These are phyloP conservation scores for Pristionchus exspectatus DNA, from an alignment of 2,888 invertebrate genomes.

Conservation along the genomic window DNA sequence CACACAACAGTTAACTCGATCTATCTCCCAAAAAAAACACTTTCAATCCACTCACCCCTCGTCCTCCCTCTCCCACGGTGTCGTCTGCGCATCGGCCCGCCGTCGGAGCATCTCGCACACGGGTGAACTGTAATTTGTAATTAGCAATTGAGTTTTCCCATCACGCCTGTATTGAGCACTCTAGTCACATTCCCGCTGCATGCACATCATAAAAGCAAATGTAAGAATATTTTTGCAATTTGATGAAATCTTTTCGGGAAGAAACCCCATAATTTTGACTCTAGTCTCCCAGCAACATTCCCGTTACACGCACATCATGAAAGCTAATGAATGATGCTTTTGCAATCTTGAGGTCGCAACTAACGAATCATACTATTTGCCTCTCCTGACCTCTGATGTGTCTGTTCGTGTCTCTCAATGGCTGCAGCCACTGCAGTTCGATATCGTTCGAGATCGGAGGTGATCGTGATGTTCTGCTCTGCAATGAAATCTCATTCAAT, in stretches of 20 bases:
- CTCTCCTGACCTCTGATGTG: not conserved
- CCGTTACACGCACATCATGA: no score
- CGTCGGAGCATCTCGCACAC: conserved; percentile 29
- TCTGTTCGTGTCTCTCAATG: conserved; percentile 15
- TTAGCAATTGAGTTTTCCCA: not conserved
- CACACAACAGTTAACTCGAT: not conserved
- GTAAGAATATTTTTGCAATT: no score
- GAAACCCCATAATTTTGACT: no score
- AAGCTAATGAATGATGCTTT: no score
- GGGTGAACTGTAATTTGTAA: not conserved
- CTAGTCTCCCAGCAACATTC: no score
- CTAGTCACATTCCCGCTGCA: no score
- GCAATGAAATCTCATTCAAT: not conserved
- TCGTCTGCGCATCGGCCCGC: not conserved
- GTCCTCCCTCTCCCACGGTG: not conserved
- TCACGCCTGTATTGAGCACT: no score
- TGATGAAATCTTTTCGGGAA: no score
- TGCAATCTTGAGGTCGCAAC: no score
- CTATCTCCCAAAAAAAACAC: no score
- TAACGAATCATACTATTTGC: not conserved
- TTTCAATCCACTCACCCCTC: conserved; percentile 6
- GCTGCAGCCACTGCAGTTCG: not conserved
- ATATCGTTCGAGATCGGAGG: conserved; percentile 12
- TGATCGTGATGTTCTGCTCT: conserved; percentile 19
- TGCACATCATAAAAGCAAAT: no score